Base-by-base conservation (phyloP, 2,113 vertebrate species). In the Brachyhypopomus occidentalis region DNA sequence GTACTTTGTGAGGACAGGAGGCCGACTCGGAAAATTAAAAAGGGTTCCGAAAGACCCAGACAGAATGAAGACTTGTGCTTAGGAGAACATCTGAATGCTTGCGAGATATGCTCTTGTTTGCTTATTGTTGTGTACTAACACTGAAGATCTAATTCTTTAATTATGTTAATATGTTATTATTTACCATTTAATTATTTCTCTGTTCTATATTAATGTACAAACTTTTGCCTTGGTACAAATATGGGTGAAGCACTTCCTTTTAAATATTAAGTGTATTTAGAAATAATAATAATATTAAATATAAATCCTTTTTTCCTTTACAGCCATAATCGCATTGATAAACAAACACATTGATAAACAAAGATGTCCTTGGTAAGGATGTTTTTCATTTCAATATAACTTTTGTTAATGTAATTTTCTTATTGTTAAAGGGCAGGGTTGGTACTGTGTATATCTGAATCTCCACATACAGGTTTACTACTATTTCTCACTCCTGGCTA, bases 51-150 rank as follows among this genome's bases (percentile, higher is more conserved):
- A 41, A 41, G 5, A 52, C 12, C 8, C 8, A 25, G 2, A 20
- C 36, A 8, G 56, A 16, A n/a, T 4, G 45, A 19, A 12, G 22
- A 22, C 11, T 64, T 16, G 41, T 27, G 64, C 34, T 16, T 38
- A 16, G 2, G 19, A 8, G 70, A 63, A 45, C 23, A 7, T 62
- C 56, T 52, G 64, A 70, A 30, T 52, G 5, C 30, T 60, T 66
- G 4, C 22, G 20, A 45, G 60, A 34, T 74, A 48, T 22, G 20
- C 62, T 45, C 63, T 23, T 70, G 77, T 52, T 82, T 78, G 64
- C 55, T 76, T 72, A n/a, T 56, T 52, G 59, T 7, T 75, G 58
- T 72, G 70, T 80, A 83, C 79, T 80, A 77, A 83, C 78, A 81
- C 80, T 80, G 56, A 75, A 80, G 30, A 19, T 27, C 6, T n/a